Evolutionary conservation across 2,888 invertebrate genomes (phyloP).

Genomic region (Synanthedon andrenaeformis): DNA sequence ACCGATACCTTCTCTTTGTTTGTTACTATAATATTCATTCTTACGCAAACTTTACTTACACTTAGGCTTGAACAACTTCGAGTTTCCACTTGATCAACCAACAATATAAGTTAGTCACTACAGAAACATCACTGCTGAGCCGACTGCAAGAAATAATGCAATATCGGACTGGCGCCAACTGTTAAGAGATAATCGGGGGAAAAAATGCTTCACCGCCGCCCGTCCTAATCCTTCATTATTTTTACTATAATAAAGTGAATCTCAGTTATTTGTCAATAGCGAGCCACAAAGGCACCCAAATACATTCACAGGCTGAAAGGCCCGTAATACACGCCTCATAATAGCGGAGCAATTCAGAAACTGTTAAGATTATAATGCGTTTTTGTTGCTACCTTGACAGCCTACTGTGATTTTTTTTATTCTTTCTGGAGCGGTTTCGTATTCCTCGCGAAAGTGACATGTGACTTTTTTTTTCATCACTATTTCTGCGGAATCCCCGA

Average conservation of each 20-base stretch:
- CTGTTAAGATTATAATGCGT: slow-evolving; percentile 68
- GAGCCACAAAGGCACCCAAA: slow-evolving; percentile 67
- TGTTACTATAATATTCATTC: slow-evolving; percentile 9
- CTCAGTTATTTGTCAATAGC: slow-evolving; percentile 69
- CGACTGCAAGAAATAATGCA: slow-evolving; percentile 46
- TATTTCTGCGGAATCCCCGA: slow-evolving; percentile 54
- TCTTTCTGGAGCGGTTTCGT: slow-evolving; percentile 32
- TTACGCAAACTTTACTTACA: slow-evolving; percentile 45
- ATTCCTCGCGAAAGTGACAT: slow-evolving; percentile 39
- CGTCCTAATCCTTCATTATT: slow-evolving; percentile 63
- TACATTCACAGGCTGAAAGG: slow-evolving; percentile 60
- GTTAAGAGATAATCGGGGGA: slow-evolving; percentile 27
- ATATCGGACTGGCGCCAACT: slow-evolving; percentile 56
- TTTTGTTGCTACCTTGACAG: slow-evolving; percentile 62
- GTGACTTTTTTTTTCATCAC: slow-evolving; percentile 28
- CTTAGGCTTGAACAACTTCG: slow-evolving; percentile 30
- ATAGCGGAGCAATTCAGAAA: slow-evolving; percentile 62
- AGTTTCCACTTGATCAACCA: slow-evolving; percentile 58
- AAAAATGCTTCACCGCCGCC: slow-evolving; percentile 33
- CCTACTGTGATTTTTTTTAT: slow-evolving; percentile 40
- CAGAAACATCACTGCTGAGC: slow-evolving; percentile 15
- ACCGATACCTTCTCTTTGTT: slow-evolving; percentile 30
- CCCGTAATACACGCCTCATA: slow-evolving; percentile 67
- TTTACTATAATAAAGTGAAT: slow-evolving; percentile 55
- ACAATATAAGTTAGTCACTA: slow-evolving; percentile 37